Evolutionary conservation across 1,140 invertebrate species (phyloP), one percentile per base, ranked within the genome.

Genomic region (Pseudomyrmex cubaensis): DNA sequence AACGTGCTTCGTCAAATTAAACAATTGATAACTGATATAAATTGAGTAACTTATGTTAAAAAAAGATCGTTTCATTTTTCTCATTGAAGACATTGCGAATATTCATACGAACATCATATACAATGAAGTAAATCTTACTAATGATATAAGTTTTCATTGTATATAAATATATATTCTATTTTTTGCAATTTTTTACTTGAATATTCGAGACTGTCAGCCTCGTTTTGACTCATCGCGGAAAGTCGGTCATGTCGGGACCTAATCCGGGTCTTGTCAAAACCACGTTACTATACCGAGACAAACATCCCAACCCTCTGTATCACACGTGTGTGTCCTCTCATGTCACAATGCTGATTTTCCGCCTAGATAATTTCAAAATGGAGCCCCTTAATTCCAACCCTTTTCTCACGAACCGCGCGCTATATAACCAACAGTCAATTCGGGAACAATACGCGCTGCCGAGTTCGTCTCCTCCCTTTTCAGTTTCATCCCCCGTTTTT

Each of bases 181-280:
- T n/a, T 13, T 9, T 13, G 8, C 69, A 57, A 72, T 59, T 80
- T 69, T 59, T 25, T 73, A 35, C 59, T 70, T 50, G 48, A 25
- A n/a, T 7, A 12, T 12, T 54, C 48, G n/a, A 57, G 48, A 72
- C 15, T 44, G 61, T 52, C 82, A 82, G 84, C 59, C 13, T 25
- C 48, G 84, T 78, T 48, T 35, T 66, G 54, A 56, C 57, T 48
- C 76, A 56, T 8, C 20, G 17, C 64, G 50, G 44, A 22, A 66
- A 54, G 48, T 76, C 52, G 20, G 54, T 50, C 74, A 22, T 54
- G 46, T 66, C 73, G 80, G 70, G 69, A 59, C 82, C 85, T 93
- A 91, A 93, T 93, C 92, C 89, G 82, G 84, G 87, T 91, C 85
- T 92, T 92, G 93, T 93, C 92, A 93, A 91, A 93, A 92, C 89